These are phyloP conservation scores for Octomys mimax DNA, from an alignment of 2,797 vertebrate genomes.

Conservation along the genomic window DNA sequence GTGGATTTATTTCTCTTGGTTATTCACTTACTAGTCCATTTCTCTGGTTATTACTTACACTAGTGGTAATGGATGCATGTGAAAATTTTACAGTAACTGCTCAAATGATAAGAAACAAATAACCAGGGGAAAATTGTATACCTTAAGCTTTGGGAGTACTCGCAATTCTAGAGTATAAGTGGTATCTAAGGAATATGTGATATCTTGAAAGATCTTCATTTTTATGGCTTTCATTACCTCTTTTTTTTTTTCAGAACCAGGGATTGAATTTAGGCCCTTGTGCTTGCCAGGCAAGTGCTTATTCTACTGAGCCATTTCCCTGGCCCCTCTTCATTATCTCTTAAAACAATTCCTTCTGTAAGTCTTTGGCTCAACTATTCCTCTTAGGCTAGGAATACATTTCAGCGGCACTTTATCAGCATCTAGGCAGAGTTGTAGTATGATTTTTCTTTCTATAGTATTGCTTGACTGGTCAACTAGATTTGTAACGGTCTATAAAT, in stretches of 20 bases:
- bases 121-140: background rate
- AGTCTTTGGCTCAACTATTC: background rate
- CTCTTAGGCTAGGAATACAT: background rate
- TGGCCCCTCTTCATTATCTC: background rate
- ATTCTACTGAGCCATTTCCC: no score
- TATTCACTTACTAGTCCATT: background rate
- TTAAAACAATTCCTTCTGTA: background rate
- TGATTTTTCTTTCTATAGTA: background rate
- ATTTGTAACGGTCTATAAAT: background rate
- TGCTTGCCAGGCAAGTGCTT: no score
- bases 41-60: background rate
- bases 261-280: no score
- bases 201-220: background rate
- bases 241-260: no score
- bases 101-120: background rate
- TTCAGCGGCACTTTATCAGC: background rate
- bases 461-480: background rate
- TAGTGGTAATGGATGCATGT: background rate
- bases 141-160: background rate
- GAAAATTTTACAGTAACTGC: slow-evolving; percentile 31
- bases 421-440: background rate
- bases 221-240: background rate
- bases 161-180: background rate
- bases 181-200: background rate
- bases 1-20: background rate